These are phyloP conservation scores for Enteromius trimaculatus DNA, from an alignment of 2,797 vertebrate species.

Conservation along the genomic window DNA sequence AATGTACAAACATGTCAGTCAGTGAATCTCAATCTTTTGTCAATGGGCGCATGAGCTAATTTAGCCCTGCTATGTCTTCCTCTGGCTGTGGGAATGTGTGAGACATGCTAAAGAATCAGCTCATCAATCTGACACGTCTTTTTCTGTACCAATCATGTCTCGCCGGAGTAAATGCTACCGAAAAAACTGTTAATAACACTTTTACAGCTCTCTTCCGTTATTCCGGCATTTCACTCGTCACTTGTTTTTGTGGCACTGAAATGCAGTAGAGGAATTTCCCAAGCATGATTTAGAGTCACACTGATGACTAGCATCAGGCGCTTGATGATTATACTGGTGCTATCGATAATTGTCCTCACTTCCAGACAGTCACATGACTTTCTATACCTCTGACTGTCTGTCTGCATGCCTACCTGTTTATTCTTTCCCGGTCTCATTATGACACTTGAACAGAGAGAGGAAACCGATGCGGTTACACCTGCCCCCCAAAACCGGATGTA, in stretches of 20 bases:
- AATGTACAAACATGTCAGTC: neutral
- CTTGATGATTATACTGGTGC: neutral
- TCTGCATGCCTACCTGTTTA: slow-evolving; percentile 16
- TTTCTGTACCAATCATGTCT: neutral
- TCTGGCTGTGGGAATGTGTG: neutral
- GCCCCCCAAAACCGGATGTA: slow-evolving; percentile 53
- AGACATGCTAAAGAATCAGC: neutral
- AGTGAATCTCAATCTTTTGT: neutral
- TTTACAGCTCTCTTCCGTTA: neutral
- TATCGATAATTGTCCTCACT: neutral
- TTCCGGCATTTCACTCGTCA: slow-evolving; percentile 24
- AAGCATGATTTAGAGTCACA: neutral
- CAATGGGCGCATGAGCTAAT: neutral
- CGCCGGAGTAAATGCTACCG: neutral
- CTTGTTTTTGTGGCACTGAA: slow-evolving; percentile 25
- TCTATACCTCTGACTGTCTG: slow-evolving; percentile 25
- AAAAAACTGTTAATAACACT: neutral
- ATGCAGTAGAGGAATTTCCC: slow-evolving; percentile 32
- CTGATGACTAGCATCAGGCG: slow-evolving; percentile 17
- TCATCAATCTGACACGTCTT: neutral
- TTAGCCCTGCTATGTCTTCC: neutral
- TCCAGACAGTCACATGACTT: slow-evolving; percentile 58
- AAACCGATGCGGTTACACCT: slow-evolving; percentile 57
- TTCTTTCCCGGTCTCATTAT: slow-evolving; percentile 41
- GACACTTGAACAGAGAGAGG: slow-evolving; percentile 52